Evolutionary conservation across 2,888 invertebrate species (phyloP).

Genomic region (Colostygia pectinataria): DNA sequence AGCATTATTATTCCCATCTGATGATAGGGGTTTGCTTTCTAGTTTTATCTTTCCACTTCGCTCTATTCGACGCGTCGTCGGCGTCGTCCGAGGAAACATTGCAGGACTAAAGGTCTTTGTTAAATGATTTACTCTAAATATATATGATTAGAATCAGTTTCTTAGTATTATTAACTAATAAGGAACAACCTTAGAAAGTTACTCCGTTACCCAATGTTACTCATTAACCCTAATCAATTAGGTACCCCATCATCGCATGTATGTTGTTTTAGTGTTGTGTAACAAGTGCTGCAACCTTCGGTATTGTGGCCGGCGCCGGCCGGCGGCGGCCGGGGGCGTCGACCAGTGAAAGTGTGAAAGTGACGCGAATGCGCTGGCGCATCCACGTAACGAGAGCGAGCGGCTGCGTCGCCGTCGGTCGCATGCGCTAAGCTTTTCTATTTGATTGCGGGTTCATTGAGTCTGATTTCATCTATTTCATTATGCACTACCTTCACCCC

Average conservation of each 20-base stretch:
- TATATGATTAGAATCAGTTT: too few species aligned
- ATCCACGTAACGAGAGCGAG: conserved; percentile 20
- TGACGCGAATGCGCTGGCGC: conserved; percentile 71
- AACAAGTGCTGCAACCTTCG: conserved; percentile 72
- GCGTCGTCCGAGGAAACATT: too few species aligned
- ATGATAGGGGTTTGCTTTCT: too few species aligned
- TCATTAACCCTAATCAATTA: conserved; percentile 24
- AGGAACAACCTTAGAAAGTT: conserved; percentile 29
- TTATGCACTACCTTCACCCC: too few species aligned
- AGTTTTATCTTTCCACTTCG: too few species aligned
- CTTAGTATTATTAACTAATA: too few species aligned
- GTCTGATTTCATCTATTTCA: conserved; percentile 15
- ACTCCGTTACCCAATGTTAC: too few species aligned
- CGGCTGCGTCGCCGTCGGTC: conserved; percentile 21
- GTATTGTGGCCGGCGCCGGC: conserved; percentile 49
- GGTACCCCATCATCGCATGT: conserved; percentile 35
- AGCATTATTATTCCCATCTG: too few species aligned
- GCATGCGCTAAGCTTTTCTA: conserved; percentile 40
- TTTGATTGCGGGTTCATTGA: conserved; percentile 43
- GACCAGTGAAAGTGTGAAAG: conserved; percentile 83
- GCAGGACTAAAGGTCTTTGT: too few species aligned
- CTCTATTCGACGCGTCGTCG: too few species aligned
- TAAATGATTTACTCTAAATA: too few species aligned
- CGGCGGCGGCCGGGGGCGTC: conserved; percentile 63
- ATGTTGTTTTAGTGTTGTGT: conserved; percentile 56